Percentiles rank a stretch among this genome's conserved stretches.
phyloP scores from a whole-genome alignment of 1,140 invertebrate genomes.

The Cotesia typhae region DNA sequence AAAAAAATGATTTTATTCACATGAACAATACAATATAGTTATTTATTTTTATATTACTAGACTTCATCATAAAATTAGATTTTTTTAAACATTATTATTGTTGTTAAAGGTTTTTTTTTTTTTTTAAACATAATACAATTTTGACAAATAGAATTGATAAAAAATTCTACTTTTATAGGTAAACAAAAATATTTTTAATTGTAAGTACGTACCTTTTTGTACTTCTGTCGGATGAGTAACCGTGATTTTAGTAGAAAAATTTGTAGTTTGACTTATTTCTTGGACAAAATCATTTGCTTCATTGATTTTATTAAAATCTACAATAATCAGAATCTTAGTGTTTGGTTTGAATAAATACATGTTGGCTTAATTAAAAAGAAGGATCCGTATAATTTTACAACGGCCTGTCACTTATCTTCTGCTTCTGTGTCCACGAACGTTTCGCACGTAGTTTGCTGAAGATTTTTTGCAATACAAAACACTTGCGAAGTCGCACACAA shows the following conservation, averaged over 20 bases:
- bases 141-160: too few relatives aligned
- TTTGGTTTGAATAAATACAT: constrained; percentile 1
- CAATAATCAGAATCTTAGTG: constrained; percentile 40
- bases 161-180: neutral
- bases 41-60: too few relatives aligned
- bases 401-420: too few relatives aligned
- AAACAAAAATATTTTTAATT: neutral
- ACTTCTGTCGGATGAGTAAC: constrained; percentile 30
- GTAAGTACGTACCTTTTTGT: constrained; percentile 28
- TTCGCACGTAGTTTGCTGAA: too few relatives aligned
- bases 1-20: neutral
- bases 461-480: too few relatives aligned
- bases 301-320: constrained; percentile 26
- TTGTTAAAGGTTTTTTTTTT: too few relatives aligned
- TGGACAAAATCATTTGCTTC: constrained; percentile 33
- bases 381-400: neutral
- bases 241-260: constrained; percentile 28
- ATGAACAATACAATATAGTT: too few relatives aligned
- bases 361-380: constrained; percentile 39
- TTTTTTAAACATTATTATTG: too few relatives aligned
- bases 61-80: too few relatives aligned
- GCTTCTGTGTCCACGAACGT: too few relatives aligned
- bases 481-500: too few relatives aligned
- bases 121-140: neutral
- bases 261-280: constrained; percentile 36